These are phyloP conservation scores for Trogon surrucura DNA, from an alignment of 2,113 vertebrate species.

Conservation along the genomic window DNA sequence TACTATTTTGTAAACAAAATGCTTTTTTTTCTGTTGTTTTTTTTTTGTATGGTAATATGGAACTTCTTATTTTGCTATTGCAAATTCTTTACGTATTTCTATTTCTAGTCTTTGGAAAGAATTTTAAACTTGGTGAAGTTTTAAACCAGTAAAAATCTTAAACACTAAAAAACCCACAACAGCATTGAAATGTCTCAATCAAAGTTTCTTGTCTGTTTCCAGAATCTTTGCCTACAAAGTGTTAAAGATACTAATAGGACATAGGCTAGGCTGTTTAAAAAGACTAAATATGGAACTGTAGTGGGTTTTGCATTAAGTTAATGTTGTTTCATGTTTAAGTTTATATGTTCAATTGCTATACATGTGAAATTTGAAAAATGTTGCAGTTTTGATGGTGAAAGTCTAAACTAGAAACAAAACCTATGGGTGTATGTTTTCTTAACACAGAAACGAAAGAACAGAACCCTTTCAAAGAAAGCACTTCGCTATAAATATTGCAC, in stretches of 20 bases:
- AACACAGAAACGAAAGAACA: not conserved
- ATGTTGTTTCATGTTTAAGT: not conserved
- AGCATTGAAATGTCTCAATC: not conserved
- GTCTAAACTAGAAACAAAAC: not conserved
- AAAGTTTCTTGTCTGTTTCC: not conserved
- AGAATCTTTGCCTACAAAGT: not conserved
- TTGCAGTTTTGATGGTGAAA: not conserved
- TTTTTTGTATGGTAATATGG: not conserved
- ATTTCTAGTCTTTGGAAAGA: not conserved
- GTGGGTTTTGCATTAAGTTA: not conserved
- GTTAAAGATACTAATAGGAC: not conserved
- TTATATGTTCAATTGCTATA: not conserved
- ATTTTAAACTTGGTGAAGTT: not conserved
- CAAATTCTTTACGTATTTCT: not conserved
- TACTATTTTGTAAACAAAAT: not conserved
- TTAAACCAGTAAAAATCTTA: not conserved
- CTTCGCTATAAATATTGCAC: not conserved
- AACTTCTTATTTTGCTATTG: not conserved
- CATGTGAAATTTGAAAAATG: not conserved
- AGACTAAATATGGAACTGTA: not conserved
- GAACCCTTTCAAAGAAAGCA: not conserved
- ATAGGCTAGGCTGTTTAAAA: not conserved
- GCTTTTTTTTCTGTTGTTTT: not conserved
- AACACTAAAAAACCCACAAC: not conserved
- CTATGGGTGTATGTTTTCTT: fast-evolving